Percentiles rank a stretch among this genome's conserved stretches.
Evolutionary conservation across 2,888 invertebrate species (phyloP).

Genomic region (Tanytarsus gracilentus): DNA sequence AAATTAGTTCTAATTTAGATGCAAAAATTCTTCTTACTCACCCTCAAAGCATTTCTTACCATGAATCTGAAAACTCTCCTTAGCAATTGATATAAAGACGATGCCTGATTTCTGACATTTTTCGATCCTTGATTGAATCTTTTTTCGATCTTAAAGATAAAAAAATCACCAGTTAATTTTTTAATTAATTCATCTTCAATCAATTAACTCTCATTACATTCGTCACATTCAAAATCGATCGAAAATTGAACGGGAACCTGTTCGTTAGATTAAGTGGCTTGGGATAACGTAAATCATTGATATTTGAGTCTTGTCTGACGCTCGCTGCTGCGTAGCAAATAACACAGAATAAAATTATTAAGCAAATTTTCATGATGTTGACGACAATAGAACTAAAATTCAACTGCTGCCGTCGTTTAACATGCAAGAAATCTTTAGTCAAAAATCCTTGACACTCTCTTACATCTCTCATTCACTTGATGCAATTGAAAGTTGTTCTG

Average conservation of each 20-base stretch:
- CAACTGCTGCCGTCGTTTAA: neutral
- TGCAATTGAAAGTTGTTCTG: conserved; percentile 4
- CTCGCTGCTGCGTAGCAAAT: too few species aligned
- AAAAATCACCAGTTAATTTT: neutral
- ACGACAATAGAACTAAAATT: neutral
- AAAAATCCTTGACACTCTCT: conserved; percentile 1
- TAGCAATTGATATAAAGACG: neutral
- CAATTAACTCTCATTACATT: neutral
- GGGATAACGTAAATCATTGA: neutral
- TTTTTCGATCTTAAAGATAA: neutral
- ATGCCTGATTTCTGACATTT: neutral
- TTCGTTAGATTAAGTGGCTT: neutral
- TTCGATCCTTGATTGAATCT: neutral
- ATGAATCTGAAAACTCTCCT: neutral
- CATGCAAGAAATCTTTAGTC: neutral
- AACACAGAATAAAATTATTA: neutral
- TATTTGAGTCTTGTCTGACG: too few species aligned
- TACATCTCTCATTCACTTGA: neutral
- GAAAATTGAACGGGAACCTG: neutral
- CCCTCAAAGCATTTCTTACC: neutral
- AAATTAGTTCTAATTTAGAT: neutral
- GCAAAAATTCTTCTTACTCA: conserved; percentile 16
- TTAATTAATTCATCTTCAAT: neutral
- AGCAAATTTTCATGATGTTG: neutral
- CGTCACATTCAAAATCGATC: neutral